Evolutionary conservation across 35 echinoderm and acorn worm species (phyloP).

Genomic region (Lytechinus pictus): DNA sequence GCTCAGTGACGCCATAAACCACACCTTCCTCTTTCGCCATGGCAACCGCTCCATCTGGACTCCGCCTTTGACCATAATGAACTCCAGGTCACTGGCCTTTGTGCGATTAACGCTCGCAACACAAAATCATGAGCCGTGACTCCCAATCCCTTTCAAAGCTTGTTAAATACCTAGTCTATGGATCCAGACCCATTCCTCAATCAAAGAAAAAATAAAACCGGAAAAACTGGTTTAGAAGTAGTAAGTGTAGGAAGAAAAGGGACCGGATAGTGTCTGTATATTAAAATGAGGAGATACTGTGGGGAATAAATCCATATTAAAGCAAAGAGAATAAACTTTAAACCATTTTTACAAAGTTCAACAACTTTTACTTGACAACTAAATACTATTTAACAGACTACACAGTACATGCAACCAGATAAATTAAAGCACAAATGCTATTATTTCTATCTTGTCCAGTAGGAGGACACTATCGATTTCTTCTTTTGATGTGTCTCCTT

Average conservation of each 20-base stretch:
- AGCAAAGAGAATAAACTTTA: background rate
- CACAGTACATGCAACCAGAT: background rate
- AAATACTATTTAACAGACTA: background rate
- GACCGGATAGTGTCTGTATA: background rate
- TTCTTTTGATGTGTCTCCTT: background rate
- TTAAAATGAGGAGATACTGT: background rate
- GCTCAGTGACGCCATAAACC: background rate
- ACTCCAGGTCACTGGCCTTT: conserved; percentile 8
- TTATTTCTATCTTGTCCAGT: background rate
- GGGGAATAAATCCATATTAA: no score
- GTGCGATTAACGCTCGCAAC: background rate
- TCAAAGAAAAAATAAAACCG: no score
- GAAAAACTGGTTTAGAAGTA: background rate
- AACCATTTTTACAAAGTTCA: background rate
- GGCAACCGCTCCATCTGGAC: background rate
- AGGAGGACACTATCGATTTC: background rate
- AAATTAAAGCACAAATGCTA: background rate
- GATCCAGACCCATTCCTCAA: background rate
- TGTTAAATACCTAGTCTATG: background rate
- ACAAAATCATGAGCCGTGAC: background rate
- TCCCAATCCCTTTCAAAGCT: background rate
- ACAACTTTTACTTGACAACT: background rate
- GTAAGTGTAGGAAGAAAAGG: background rate
- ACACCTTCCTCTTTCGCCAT: background rate
- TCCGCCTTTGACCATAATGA: background rate